Percentiles rank a stretch among this genome's conserved stretches.
These are phyloP conservation scores for Trachythela sp. DNA, from an alignment of 64 coral and sea anemone genomes.

Conservation along the genomic window DNA sequence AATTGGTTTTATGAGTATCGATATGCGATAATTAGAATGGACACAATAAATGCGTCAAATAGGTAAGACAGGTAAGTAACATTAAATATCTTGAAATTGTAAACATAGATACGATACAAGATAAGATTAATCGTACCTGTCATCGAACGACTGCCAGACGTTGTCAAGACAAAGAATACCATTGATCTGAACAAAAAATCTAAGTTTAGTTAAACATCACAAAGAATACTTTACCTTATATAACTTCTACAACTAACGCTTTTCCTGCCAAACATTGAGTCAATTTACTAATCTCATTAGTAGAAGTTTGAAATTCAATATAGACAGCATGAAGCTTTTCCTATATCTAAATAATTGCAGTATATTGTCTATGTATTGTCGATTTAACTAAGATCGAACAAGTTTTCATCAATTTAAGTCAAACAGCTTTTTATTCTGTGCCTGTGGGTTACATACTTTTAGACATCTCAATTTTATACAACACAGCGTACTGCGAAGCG, in stretches of 20 bases:
- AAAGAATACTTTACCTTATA: background rate
- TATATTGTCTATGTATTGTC: background rate
- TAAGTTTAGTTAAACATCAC: background rate
- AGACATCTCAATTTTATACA: no score
- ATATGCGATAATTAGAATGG: background rate
- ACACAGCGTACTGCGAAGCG: background rate
- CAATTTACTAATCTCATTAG: no score
- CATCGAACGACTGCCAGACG: background rate
- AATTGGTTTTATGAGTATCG: background rate
- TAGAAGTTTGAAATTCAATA: no score
- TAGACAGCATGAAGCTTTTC: no score
- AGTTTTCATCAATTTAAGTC: background rate
- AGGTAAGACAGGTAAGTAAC: background rate
- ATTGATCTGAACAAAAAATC: background rate
- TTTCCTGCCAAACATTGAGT: no score
- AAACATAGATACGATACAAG: background rate
- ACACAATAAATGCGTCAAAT: background rate
- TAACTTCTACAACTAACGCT: background rate
- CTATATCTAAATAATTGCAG: no score
- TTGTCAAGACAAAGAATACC: background rate
- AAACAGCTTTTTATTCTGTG: background rate
- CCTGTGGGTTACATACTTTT: no score
- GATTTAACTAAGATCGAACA: background rate
- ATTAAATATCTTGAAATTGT: background rate
- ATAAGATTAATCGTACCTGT: constrained; percentile 5